Evolutionary conservation across 2,888 invertebrate species (phyloP), one percentile per base, ranked within the genome.

Genomic region (Pachydiplax longipennis): DNA sequence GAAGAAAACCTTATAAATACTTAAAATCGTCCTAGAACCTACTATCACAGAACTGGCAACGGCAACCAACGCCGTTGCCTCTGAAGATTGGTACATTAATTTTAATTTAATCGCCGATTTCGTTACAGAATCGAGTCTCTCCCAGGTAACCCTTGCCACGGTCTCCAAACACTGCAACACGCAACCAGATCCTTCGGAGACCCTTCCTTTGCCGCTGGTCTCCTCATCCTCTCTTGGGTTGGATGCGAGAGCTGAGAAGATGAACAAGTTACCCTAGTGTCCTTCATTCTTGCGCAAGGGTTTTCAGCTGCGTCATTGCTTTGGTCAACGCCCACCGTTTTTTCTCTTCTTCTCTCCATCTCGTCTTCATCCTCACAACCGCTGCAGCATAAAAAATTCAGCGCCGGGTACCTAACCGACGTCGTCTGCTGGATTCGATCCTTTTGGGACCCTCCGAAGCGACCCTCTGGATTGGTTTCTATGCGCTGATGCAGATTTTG

Each of bases 401-500:
- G 2, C 31, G 58, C 58, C 22, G 35, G 61, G 37, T 65, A n/a
- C 25, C 65, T 65, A 25, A n/a, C 65, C 25, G 65, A 65, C 10
- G 25, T 12, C 65, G 25, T 65, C n/a, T 25, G n/a, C 5, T 65
- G 25, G n/a, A 25, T 25, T n/a, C n/a, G 10, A n/a, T 65, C 65
- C n/a, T 10, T 10, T 25, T 65, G 65, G 4, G n/a, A 10, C 25
- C 25, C n/a, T 65, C 8, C 12, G 8, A 6, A 13, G 25, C 25
- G 65, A 65, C 65, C 65, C 5, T 25, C n/a, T 18, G 3, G 25
- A 8, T 5, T 8, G 25, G 37, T 35, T 35, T 61, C 37, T 35
- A 31, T 35, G 58, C 87, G 22, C 35, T 87, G 87, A 87, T 87
- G 87, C 61, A 87, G 87, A 18, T 61, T 53, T 22, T 87, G 87